Evolutionary conservation across 1,140 invertebrate species (phyloP).

Genomic region (Solenopsis invicta): DNA sequence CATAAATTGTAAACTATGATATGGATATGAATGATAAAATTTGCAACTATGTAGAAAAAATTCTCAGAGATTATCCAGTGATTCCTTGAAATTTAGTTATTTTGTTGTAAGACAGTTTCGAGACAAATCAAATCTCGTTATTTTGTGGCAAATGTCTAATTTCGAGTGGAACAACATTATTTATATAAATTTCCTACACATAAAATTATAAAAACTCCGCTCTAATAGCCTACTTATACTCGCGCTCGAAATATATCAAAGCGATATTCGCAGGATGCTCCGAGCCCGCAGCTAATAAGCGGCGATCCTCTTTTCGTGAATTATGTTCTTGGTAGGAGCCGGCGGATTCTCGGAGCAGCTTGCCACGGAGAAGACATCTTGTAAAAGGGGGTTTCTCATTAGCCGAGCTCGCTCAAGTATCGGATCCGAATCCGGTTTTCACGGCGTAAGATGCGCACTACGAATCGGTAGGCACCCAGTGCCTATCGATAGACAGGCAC

Average conservation of each 20-base stretch:
- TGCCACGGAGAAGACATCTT: slow-evolving; percentile 71
- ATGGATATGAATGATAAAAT: neutral
- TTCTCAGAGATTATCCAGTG: neutral
- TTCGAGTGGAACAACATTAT: neutral
- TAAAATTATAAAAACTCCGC: neutral
- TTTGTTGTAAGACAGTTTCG: neutral
- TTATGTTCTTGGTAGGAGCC: slow-evolving; percentile 52
- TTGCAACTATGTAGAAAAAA: neutral
- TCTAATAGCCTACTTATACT: neutral
- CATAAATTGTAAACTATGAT: neutral
- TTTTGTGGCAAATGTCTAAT: neutral
- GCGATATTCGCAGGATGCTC: slow-evolving; percentile 27
- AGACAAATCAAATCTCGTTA: neutral
- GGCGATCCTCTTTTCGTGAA: slow-evolving; percentile 48
- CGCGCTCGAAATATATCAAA: neutral
- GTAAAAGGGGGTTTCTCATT: slow-evolving; percentile 77
- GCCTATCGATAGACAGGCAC: slow-evolving; percentile 52
- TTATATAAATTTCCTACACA: neutral
- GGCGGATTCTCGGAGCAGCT: slow-evolving; percentile 39
- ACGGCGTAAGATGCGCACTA: slow-evolving; percentile 47
- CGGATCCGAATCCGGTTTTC: slow-evolving; percentile 78
- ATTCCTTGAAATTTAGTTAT: neutral
- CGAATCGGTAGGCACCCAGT: slow-evolving; percentile 56
- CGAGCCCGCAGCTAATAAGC: slow-evolving; percentile 35
- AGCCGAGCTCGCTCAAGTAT: slow-evolving; percentile 68